A percentile compares a stretch with the other conserved stretches of the same genome.
phyloP scores from a whole-genome alignment of 2,888 invertebrate species.

The Eulithis prunata region DNA sequence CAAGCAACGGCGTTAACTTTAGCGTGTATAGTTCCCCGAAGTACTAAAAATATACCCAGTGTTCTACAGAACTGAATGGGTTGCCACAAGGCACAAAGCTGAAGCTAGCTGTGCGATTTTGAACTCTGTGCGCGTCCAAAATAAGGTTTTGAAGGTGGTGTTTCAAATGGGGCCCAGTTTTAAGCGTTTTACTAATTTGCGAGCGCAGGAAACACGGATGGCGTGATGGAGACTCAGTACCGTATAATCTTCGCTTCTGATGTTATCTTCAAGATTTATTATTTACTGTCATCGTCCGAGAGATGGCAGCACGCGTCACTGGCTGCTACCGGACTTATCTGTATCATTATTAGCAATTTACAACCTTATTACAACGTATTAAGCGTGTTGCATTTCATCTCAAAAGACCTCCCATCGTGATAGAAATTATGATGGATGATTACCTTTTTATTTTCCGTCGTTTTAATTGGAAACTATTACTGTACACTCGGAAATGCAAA shows the following conservation, averaged over 20 bases:
- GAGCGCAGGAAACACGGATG: slow-evolving; percentile 81
- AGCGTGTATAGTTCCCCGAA: slow-evolving; percentile 72
- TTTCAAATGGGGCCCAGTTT: slow-evolving; percentile 57
- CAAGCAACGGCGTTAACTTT: slow-evolving; percentile 67
- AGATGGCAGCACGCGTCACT: slow-evolving; percentile 82
- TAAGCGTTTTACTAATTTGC: slow-evolving; percentile 80
- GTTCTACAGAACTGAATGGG: slow-evolving; percentile 53
- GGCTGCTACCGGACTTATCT: slow-evolving; percentile 69
- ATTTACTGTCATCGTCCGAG: slow-evolving; percentile 78
- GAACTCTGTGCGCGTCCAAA: slow-evolving; percentile 46
- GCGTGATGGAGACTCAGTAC: slow-evolving; percentile 76
- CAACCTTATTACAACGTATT: slow-evolving; percentile 48
- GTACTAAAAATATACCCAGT: slow-evolving; percentile 76
- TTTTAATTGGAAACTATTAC: slow-evolving; percentile 40
- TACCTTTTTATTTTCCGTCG: slow-evolving; percentile 27
- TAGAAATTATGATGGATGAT: slow-evolving; percentile 43
- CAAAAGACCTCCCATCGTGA: slow-evolving; percentile 61
- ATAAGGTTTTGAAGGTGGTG: slow-evolving; percentile 50
- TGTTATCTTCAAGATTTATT: slow-evolving; percentile 83
- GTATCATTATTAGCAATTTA: slow-evolving; percentile 48
- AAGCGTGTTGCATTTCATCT: slow-evolving; percentile 43
- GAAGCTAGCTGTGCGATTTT: slow-evolving; percentile 43
- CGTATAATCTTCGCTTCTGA: slow-evolving; percentile 83
- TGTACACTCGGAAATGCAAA: slow-evolving; percentile 20
- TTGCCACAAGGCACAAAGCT: slow-evolving; percentile 29